Evolutionary conservation across 2,113 vertebrate genomes (phyloP).

Genomic region (Ramphastos sulfuratus): DNA sequence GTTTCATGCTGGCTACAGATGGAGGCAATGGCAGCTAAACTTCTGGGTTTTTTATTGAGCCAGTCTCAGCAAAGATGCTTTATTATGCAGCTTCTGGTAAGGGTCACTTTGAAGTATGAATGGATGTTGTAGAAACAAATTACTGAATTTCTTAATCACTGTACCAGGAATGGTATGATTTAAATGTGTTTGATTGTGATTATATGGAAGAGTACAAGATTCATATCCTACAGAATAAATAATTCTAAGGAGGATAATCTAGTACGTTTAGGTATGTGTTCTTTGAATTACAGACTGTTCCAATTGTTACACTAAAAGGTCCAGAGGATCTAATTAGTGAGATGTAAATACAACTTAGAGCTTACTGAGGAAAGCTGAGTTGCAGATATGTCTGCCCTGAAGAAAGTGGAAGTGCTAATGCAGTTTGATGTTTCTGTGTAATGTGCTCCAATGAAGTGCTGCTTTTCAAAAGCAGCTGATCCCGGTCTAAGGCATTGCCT

Average conservation of each 20-base stretch:
- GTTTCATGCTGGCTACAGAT: neutral
- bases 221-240: constrained; percentile 2
- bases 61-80: neutral
- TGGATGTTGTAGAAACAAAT: neutral
- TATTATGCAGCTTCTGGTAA: neutral
- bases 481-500: neutral
- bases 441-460: neutral
- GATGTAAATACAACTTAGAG: neutral
- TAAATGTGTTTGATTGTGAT: neutral
- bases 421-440: neutral
- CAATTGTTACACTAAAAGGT: neutral
- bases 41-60: neutral
- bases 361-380: neutral
- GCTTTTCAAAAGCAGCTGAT: constrained; percentile 1
- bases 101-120: neutral
- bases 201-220: neutral
- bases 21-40: neutral
- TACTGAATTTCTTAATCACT: neutral
- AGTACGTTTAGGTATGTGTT: neutral
- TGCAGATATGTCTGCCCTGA: neutral
- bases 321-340: neutral
- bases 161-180: neutral
- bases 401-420: neutral
- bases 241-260: neutral
- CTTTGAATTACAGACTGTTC: neutral